A percentile compares a stretch with the other conserved stretches of the same genome.
phyloP scores from a whole-genome alignment of 2,888 invertebrate species.

The Polyommatus iphigenia region DNA sequence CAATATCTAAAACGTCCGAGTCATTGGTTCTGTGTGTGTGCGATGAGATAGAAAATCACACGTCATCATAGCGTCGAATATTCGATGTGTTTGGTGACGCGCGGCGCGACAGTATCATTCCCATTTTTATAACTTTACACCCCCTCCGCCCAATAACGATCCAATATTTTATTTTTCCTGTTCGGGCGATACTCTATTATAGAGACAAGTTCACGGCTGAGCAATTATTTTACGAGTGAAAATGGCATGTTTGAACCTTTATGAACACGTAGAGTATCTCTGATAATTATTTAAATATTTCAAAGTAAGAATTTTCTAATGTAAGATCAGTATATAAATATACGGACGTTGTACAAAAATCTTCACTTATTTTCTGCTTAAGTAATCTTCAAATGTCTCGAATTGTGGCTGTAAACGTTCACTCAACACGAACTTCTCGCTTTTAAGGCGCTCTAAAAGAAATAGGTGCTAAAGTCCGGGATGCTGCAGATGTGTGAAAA shows the following conservation, averaged over 20 bases:
- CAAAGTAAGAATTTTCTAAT: no score
- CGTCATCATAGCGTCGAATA: conserved; percentile 25
- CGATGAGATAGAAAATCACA: conserved; percentile 28
- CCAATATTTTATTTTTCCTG: conserved; percentile 7
- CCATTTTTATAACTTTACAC: conserved; percentile 9
- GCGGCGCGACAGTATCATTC: conserved; percentile 18
- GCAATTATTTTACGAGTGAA: background rate
- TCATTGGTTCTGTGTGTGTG: conserved; percentile 24
- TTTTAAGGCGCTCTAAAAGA: background rate
- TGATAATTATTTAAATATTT: no score
- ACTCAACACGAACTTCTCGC: background rate
- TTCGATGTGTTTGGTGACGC: conserved; percentile 18
- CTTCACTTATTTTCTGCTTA: background rate
- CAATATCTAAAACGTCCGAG: conserved; percentile 7
- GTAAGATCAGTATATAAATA: no score
- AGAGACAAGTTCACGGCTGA: background rate
- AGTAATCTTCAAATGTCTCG: background rate
- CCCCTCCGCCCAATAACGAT: background rate
- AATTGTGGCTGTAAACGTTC: background rate
- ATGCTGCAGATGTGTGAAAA: conserved; percentile 8
- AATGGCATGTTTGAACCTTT: background rate
- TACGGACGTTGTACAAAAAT: no score
- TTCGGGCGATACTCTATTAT: background rate
- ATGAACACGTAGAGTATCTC: no score
- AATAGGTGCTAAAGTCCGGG: background rate